phyloP scores from a whole-genome alignment of 1,140 invertebrate species.

The Nautilus pompilius region DNA sequence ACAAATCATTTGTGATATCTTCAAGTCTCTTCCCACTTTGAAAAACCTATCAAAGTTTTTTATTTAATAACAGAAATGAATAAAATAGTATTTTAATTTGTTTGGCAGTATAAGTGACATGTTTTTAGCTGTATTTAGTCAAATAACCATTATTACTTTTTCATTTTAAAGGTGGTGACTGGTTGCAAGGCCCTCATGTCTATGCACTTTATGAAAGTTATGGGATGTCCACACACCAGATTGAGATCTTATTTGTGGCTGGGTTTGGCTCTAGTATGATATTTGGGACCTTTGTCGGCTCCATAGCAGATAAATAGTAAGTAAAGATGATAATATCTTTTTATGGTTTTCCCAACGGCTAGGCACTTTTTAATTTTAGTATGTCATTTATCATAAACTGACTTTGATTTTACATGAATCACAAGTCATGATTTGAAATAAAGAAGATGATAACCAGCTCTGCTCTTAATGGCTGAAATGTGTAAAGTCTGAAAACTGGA shows the following conservation, averaged over 20 bases:
- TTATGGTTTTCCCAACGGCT: constrained; percentile 35
- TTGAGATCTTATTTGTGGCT: constrained; percentile 67
- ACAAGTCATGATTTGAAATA: no score
- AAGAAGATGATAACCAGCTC: no score
- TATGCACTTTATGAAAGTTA: constrained; percentile 70
- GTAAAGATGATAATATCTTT: constrained; percentile 11
- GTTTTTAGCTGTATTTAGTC: background rate
- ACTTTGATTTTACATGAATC: background rate
- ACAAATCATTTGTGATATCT: background rate
- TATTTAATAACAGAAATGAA: background rate
- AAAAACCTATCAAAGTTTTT: background rate
- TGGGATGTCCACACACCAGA: constrained; percentile 63
- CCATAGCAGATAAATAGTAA: constrained; percentile 65
- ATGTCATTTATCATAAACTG: background rate
- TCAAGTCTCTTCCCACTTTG: background rate
- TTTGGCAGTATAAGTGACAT: background rate
- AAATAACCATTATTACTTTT: background rate
- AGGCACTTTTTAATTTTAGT: constrained; percentile 39
- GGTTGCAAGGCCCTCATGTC: constrained; percentile 73
- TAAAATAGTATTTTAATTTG: background rate
- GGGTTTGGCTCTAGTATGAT: constrained; percentile 70
- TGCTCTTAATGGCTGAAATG: no score
- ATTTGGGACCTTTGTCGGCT: constrained; percentile 66
- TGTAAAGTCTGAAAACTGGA: no score
- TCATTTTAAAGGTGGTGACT: constrained; percentile 63